These are phyloP conservation scores for Lycia hirtaria DNA, from an alignment of 2,888 invertebrate species.

Conservation along the genomic window DNA sequence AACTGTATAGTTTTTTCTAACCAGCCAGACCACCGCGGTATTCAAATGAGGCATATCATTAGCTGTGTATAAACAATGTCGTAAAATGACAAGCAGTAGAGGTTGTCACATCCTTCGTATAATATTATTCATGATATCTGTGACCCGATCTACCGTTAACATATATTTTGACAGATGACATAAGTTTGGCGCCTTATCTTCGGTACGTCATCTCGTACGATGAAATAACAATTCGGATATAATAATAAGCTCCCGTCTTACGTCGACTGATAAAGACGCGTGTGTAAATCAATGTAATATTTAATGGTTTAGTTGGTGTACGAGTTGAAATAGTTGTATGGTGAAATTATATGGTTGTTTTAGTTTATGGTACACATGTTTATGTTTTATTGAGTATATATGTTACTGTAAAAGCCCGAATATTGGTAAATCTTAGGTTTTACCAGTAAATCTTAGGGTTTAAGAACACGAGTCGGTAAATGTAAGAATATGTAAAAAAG, in stretches of 20 bases:
- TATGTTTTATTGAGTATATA: too few relatives aligned
- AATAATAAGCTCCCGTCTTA: conserved; percentile 84
- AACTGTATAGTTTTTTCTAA: conserved; percentile 60
- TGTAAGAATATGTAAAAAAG: too few relatives aligned
- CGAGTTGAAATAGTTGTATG: neutral
- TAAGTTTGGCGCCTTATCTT: conserved; percentile 81
- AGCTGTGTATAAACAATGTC: conserved; percentile 77
- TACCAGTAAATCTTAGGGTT: too few relatives aligned
- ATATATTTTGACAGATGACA: conserved; percentile 85
- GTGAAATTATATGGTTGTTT: neutral
- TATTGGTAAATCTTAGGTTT: too few relatives aligned
- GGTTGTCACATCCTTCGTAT: conserved; percentile 69
- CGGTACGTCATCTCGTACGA: conserved; percentile 72
- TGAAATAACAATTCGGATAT: conserved; percentile 80
- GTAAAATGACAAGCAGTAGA: conserved; percentile 79
- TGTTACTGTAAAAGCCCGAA: too few relatives aligned
- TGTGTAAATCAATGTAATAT: conserved; percentile 75
- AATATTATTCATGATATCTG: conserved; percentile 39
- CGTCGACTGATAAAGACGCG: conserved; percentile 69
- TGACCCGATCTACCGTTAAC: conserved; percentile 61
- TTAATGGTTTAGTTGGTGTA: conserved; percentile 54
- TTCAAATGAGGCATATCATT: conserved; percentile 81
- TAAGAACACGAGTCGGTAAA: too few relatives aligned
- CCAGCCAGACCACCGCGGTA: conserved; percentile 76
- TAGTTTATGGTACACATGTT: too few relatives aligned